phyloP scores from a whole-genome alignment of 2,797 vertebrate species.

The Psittacula echo region DNA sequence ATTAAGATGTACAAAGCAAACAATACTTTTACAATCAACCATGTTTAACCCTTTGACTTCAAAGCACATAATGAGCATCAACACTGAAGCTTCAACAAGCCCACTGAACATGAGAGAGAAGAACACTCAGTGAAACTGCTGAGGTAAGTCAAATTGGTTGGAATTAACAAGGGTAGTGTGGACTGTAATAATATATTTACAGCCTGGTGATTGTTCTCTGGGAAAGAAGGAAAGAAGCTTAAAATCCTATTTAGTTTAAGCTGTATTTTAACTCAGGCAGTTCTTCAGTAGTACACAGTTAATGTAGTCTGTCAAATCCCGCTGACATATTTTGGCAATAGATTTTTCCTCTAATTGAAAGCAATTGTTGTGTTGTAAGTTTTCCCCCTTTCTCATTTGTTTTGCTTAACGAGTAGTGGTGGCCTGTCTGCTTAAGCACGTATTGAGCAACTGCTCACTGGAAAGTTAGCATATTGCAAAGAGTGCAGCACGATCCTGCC shows the following conservation, averaged over 20 bases:
- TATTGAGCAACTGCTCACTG: constrained; percentile 27
- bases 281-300: constrained; percentile 27
- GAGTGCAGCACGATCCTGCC: not conserved
- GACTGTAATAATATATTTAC: not conserved
- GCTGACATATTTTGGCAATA: constrained; percentile 45
- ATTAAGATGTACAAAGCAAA: not conserved
- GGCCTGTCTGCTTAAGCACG: constrained; percentile 20
- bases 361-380: constrained; percentile 48
- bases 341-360: constrained; percentile 57
- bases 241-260: constrained; percentile 19
- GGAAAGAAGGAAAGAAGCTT: constrained; percentile 10
- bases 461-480: not conserved
- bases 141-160: constrained; percentile 3
- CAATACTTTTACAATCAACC: not conserved
- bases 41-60: constrained; percentile 16
- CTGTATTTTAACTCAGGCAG: not conserved
- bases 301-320: constrained; percentile 21
- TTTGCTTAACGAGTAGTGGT: constrained; percentile 4
- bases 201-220: not conserved
- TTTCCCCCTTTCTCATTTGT: constrained; percentile 31
- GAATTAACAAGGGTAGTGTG: not conserved
- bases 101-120: not conserved
- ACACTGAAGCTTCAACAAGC: not conserved
- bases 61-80: not conserved
- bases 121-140: not conserved